phyloP scores from a whole-genome alignment of 2,888 invertebrate genomes.

The Archips crataeganus region DNA sequence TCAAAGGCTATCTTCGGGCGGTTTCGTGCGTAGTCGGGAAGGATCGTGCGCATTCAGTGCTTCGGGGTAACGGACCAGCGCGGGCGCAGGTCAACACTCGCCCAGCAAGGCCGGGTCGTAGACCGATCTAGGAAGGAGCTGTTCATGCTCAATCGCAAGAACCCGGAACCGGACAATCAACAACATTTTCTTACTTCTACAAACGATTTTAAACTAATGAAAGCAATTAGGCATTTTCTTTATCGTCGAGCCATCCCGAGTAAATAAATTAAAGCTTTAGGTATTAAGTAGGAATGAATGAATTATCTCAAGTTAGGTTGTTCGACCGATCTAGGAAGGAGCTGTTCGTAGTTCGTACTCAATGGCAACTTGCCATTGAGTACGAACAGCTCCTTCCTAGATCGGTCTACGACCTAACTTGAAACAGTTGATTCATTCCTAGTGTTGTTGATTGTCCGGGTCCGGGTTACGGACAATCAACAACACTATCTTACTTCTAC shows the following conservation, averaged over 20 bases:
- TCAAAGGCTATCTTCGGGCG: slow-evolving; percentile 48
- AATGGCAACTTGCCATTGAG: too few relatives aligned
- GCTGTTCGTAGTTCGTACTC: too few relatives aligned
- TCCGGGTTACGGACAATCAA: too few relatives aligned
- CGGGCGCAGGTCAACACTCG: slow-evolving; percentile 77
- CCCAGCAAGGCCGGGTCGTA: slow-evolving; percentile 73
- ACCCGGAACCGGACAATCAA: neutral
- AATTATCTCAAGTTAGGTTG: too few relatives aligned
- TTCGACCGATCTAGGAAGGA: too few relatives aligned
- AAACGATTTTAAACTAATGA: neutral
- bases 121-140: slow-evolving; percentile 60
- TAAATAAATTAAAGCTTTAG: neutral
- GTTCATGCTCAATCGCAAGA: neutral
- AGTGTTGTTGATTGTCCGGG: too few relatives aligned
- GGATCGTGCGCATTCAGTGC: slow-evolving; percentile 53
- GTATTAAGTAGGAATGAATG: neutral
- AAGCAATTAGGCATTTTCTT: neutral
- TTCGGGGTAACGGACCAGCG: slow-evolving; percentile 70
- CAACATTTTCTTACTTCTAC: neutral
- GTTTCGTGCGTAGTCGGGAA: slow-evolving; percentile 53
- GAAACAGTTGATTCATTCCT: too few relatives aligned
- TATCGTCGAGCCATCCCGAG: neutral
- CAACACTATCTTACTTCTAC: too few relatives aligned
- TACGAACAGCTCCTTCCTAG: too few relatives aligned
- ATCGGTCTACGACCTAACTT: too few relatives aligned